phyloP scores from a whole-genome alignment of 1,140 invertebrate species.

The Cryptotermes secundus region DNA sequence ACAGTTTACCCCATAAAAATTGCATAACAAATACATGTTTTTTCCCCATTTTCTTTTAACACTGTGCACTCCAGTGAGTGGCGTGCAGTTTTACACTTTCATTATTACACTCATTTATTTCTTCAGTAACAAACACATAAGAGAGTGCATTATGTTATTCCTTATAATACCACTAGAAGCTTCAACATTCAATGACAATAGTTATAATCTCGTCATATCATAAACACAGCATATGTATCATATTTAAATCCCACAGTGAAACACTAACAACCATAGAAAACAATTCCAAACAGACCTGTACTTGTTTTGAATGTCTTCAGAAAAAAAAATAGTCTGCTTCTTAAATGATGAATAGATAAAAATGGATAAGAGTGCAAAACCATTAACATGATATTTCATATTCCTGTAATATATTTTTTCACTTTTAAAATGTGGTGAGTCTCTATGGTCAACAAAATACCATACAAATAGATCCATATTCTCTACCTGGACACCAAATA shows the following conservation, averaged over 20 bases:
- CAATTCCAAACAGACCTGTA: neutral
- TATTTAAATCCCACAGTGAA: neutral
- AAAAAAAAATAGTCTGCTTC: neutral
- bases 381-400: neutral
- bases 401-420: neutral
- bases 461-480: neutral
- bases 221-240: neutral
- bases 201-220: constrained; percentile 2
- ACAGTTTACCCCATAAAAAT: constrained; percentile 19
- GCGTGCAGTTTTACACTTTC: neutral
- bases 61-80: neutral
- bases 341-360: neutral
- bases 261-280: neutral
- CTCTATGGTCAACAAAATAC: neutral
- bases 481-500: neutral
- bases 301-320: neutral
- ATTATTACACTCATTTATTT: neutral
- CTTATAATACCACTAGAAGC: neutral
- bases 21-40: constrained; percentile 9
- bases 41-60: neutral
- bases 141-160: neutral
- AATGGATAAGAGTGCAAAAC: neutral
- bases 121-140: constrained; percentile 7
- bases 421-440: neutral
- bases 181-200: constrained; percentile 12